phyloP scores from a whole-genome alignment of 30 jellyfish, hydroid and myxozoan genomes.

The Turritopsis dohrnii region DNA sequence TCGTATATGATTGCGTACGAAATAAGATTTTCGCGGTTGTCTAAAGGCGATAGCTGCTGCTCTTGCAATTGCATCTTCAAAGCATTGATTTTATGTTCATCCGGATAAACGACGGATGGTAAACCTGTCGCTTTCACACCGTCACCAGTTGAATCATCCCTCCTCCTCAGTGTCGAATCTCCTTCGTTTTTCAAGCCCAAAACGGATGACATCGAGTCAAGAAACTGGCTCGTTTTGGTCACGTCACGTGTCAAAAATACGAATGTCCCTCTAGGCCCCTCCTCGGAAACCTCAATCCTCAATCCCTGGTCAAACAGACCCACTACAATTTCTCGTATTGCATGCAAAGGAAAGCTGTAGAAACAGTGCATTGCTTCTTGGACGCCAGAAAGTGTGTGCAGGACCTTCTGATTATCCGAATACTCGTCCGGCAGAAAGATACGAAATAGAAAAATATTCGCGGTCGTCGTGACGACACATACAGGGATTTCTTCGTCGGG shows the following conservation, averaged over 20 bases:
- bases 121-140: not conserved
- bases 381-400: conserved; percentile 52
- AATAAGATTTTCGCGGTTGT: conserved; percentile 78
- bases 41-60: conserved; percentile 65
- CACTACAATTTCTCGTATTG: conserved; percentile 70
- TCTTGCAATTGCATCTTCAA: conserved; percentile 53
- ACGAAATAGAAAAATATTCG: conserved; percentile 72
- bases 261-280: conserved; percentile 93
- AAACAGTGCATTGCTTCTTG: conserved; percentile 67
- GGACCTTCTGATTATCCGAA: conserved; percentile 22
- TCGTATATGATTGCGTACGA: conserved; percentile 70
- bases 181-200: conserved; percentile 40
- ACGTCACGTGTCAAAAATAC: conserved; percentile 87
- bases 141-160: conserved; percentile 13
- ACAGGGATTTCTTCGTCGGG: conserved; percentile 92
- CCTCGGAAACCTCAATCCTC: conserved; percentile 77
- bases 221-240: conserved; percentile 70
- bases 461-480: conserved; percentile 69
- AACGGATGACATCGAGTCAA: conserved; percentile 62
- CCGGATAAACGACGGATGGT: conserved; percentile 66
- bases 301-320: conserved; percentile 85
- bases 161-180: not conserved
- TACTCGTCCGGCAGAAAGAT: conserved; percentile 49
- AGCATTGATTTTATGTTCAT: conserved; percentile 78
- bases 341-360: conserved; percentile 52